Percentiles rank a stretch among this genome's conserved stretches.
phyloP scores from a whole-genome alignment of 1,140 invertebrate species.

The Diuraphis noxia region DNA sequence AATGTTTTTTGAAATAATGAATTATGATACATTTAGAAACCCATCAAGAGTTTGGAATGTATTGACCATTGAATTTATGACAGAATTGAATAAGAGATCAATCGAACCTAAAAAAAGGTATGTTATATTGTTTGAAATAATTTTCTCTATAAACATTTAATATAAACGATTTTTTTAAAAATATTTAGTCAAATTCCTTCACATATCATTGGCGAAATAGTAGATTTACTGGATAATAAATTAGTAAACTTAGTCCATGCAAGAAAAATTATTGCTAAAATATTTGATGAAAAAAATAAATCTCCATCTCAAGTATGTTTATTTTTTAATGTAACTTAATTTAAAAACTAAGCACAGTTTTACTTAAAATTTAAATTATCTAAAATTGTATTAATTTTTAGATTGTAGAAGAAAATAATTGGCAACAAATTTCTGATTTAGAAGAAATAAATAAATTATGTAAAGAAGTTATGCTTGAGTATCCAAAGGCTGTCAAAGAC shows the following conservation, averaged over 20 bases:
- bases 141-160: constrained; percentile 40
- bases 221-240: constrained; percentile 65
- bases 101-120: constrained; percentile 66
- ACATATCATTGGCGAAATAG: constrained; percentile 65
- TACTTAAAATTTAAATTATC: background rate
- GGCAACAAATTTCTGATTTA: constrained; percentile 68
- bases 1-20: constrained; percentile 67
- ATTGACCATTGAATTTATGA: constrained; percentile 69
- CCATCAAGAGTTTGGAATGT: constrained; percentile 69
- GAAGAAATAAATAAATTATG: constrained; percentile 68
- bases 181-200: constrained; percentile 61
- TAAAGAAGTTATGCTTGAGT: constrained; percentile 66
- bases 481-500: constrained; percentile 69
- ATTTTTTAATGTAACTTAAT: constrained; percentile 31
- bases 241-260: constrained; percentile 68
- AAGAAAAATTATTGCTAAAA: constrained; percentile 64
- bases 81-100: constrained; percentile 68
- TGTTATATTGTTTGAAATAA: constrained; percentile 15
- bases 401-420: constrained; percentile 69
- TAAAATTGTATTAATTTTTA: constrained; percentile 57
- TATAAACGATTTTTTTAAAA: constrained; percentile 53
- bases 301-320: constrained; percentile 61
- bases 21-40: constrained; percentile 61
- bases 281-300: constrained; percentile 61
- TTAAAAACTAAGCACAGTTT: constrained; percentile 8